Evolutionary conservation across 1,140 invertebrate genomes (phyloP).

Genomic region (Aphis craccivora): DNA sequence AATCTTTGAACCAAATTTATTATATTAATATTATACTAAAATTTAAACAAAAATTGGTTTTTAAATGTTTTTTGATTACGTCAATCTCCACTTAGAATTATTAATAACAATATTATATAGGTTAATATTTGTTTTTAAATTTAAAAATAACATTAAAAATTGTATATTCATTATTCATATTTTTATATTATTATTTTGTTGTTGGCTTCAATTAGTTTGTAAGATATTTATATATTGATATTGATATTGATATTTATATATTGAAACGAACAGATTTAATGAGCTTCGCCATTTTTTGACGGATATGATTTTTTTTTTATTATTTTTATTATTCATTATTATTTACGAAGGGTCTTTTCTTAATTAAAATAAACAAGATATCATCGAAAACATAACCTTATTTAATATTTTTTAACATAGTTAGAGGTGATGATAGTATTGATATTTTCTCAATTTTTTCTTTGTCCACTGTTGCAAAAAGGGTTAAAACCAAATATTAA

Average conservation of each 20-base stretch:
- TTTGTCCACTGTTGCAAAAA: background rate
- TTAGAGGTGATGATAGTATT: background rate
- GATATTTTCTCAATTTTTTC: background rate
- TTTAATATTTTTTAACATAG: background rate
- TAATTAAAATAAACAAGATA: conserved; percentile 5
- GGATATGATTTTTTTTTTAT: background rate
- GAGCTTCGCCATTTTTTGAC: background rate
- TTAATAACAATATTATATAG: background rate
- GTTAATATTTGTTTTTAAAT: background rate
- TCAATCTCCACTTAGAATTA: background rate
- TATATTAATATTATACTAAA: background rate
- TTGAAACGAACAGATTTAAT: background rate
- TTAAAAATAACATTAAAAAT: background rate
- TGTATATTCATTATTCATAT: background rate
- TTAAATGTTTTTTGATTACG: background rate
- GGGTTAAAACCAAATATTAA: background rate
- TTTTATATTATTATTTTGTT: background rate
- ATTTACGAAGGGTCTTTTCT: background rate
- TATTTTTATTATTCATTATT: no score
- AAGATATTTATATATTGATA: background rate
- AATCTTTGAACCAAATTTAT: background rate
- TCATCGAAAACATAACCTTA: background rate
- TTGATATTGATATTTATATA: background rate
- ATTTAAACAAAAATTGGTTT: background rate
- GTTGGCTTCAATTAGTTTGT: background rate